These are phyloP conservation scores for Trimorus sp. DNA, from an alignment of 2,888 invertebrate genomes.

Conservation along the genomic window DNA sequence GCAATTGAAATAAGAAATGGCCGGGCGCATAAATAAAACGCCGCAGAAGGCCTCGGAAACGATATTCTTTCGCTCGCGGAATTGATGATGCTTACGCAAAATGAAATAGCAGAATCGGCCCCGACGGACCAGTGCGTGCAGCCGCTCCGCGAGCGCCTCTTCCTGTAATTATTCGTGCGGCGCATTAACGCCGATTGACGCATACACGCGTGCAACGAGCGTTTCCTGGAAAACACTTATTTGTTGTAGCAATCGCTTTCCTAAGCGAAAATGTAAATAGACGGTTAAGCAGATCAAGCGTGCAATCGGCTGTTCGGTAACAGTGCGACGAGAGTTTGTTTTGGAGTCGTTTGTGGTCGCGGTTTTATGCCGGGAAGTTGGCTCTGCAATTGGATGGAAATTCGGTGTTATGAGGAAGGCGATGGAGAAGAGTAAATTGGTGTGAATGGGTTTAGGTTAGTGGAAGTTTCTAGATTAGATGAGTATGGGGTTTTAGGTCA, in stretches of 20 bases:
- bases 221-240: constrained; percentile 30
- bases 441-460: too few relatives aligned
- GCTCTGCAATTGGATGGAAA: too few relatives aligned
- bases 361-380: too few relatives aligned
- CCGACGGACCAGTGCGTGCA: constrained; percentile 15
- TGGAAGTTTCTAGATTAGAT: too few relatives aligned
- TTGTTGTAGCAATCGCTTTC: neutral
- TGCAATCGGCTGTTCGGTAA: neutral
- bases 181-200: constrained; percentile 50
- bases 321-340: too few relatives aligned
- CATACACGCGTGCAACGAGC: constrained; percentile 3
- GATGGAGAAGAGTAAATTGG: too few relatives aligned
- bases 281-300: neutral
- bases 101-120: constrained; percentile 47
- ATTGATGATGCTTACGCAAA: constrained; percentile 56
- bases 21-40: constrained; percentile 28
- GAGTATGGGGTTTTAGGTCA: too few relatives aligned
- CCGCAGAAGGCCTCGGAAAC: neutral
- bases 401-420: too few relatives aligned
- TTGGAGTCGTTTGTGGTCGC: too few relatives aligned
- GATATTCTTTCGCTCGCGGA: constrained; percentile 23
- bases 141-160: constrained; percentile 14
- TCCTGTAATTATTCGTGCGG: constrained; percentile 47
- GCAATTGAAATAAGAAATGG: too few relatives aligned
- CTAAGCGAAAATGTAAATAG: too few relatives aligned